These are phyloP conservation scores for Aplysina aerophoba DNA, from an alignment of 37 sponge, comb jelly and placozoan species.

Conservation along the genomic window DNA sequence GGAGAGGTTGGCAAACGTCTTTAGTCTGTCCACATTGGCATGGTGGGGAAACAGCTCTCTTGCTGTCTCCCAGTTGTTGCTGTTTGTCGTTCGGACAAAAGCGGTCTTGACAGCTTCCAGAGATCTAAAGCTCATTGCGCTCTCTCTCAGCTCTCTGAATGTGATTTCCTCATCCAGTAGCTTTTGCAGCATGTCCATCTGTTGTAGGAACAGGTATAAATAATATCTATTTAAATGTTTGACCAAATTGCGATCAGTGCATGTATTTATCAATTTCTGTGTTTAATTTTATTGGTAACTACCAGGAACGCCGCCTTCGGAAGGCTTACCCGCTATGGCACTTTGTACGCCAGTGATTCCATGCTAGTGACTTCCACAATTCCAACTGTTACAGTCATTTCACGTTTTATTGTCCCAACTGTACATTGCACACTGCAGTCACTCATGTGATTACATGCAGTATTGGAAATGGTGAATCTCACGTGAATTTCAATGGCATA, in stretches of 20 bases:
- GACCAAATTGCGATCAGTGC: not conserved
- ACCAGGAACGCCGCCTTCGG: no score
- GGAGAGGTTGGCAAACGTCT: not conserved
- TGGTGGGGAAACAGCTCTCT: not conserved
- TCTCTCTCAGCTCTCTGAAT: not conserved
- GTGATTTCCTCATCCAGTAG: not conserved
- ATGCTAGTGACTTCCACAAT: no score
- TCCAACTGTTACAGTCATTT: no score
- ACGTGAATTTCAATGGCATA: no score
- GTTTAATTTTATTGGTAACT: not conserved
- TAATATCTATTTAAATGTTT: not conserved
- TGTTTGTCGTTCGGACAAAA: not conserved
- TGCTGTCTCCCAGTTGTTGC: not conserved
- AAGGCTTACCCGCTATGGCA: no score
- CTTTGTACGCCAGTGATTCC: no score
- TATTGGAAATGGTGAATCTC: no score
- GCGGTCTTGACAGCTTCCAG: not conserved
- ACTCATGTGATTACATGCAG: no score
- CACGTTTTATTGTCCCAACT: no score
- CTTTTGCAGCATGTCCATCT: slow-evolving; percentile 6
- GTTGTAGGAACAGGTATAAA: not conserved
- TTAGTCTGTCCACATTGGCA: not conserved
- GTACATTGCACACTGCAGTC: no score
- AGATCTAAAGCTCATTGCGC: not conserved
- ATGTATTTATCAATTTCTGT: not conserved